Evolutionary conservation across 2,888 invertebrate genomes (phyloP).

Genomic region (Mimachlamys varia): DNA sequence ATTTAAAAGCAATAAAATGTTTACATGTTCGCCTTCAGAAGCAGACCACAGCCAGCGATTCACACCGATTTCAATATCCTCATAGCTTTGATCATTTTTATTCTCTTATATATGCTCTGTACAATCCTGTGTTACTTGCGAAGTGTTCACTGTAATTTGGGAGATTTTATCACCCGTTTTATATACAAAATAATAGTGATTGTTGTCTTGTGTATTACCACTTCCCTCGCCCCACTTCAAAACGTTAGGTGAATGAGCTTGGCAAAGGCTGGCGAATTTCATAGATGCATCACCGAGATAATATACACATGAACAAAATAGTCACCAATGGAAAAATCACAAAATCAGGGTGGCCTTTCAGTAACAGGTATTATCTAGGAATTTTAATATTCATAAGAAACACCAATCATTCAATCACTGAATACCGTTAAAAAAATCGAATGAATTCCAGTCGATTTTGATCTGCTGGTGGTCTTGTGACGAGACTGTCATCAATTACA

Average conservation of each 20-base stretch:
- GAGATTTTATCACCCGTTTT: not conserved
- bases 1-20: conserved; percentile 24
- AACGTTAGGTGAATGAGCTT: conserved; percentile 1
- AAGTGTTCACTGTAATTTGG: not conserved
- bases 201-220: conserved; percentile 18
- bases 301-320: not conserved
- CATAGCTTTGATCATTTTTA: not conserved
- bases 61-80: not conserved
- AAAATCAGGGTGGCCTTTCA: conserved; percentile 24
- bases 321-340: conserved; percentile 14
- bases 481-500: not conserved
- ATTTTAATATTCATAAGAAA: conserved; percentile 31
- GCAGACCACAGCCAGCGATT: conserved; percentile 2
- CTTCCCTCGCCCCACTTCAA: conserved; percentile 17
- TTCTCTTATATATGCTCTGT: not conserved
- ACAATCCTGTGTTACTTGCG: not conserved
- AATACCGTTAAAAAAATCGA: conserved; percentile 44
- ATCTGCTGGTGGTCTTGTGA: conserved; percentile 41
- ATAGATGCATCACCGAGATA: not conserved
- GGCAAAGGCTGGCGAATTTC: conserved; percentile 2
- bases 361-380: not conserved
- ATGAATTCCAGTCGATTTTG: conserved; percentile 39
- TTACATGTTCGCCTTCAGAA: not conserved
- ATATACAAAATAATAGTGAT: conserved; percentile 23
- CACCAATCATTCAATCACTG: conserved; percentile 9